A percentile compares a stretch with the other conserved stretches of the same genome.
These are phyloP conservation scores for Nymphalis urticae DNA, from an alignment of 2,888 invertebrate species.

Conservation along the genomic window DNA sequence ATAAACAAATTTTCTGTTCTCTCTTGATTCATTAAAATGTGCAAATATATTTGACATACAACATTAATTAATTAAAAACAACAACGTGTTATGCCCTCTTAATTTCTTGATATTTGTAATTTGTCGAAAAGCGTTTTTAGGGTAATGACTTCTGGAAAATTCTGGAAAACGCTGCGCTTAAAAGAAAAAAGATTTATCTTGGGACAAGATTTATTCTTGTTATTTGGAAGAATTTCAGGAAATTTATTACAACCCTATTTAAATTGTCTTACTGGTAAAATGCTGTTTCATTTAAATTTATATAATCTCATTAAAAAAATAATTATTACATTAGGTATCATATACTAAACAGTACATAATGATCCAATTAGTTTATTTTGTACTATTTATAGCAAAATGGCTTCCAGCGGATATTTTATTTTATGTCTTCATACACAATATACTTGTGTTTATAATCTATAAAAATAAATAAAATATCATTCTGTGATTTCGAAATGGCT, in stretches of 20 bases:
- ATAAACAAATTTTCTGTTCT: background rate
- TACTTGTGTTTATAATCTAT: too few relatives aligned
- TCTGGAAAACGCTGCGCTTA: background rate
- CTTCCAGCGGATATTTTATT: too few relatives aligned
- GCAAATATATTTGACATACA: background rate
- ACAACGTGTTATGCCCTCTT: too few relatives aligned
- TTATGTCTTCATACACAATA: too few relatives aligned
- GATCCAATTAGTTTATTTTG: too few relatives aligned
- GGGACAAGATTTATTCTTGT: slow-evolving; percentile 3
- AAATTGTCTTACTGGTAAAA: background rate
- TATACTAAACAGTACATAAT: too few relatives aligned
- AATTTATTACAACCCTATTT: background rate
- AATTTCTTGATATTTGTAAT: background rate
- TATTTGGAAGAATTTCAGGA: background rate
- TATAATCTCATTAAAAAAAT: background rate
- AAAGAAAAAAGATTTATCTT: slow-evolving; percentile 1
- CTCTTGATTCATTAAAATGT: background rate
- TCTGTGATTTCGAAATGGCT: too few relatives aligned
- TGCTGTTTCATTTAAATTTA: background rate
- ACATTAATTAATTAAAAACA: background rate
- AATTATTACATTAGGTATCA: too few relatives aligned
- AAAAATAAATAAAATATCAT: too few relatives aligned
- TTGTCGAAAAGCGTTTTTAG: background rate
- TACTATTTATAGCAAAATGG: too few relatives aligned
- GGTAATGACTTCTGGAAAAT: background rate